Evolutionary conservation across 1,140 invertebrate species (phyloP), one percentile per base, ranked within the genome.

Genomic region (Babylonia areolata): DNA sequence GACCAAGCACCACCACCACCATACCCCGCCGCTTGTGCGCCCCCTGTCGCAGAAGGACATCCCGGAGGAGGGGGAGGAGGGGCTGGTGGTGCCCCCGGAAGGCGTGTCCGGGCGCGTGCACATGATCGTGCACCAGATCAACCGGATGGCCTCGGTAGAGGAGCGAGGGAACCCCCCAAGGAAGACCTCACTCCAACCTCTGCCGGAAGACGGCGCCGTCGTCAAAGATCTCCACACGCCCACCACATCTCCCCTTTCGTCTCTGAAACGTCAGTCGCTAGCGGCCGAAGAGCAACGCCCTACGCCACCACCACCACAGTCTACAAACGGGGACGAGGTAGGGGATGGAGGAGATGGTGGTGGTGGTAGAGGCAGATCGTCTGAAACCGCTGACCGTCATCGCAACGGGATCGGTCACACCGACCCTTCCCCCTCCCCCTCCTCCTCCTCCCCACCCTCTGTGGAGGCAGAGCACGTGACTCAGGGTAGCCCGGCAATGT

Each of bases 51-150:
- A 79, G 84, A 42, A 35, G 17, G 37, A 54, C 82, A 75, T 37
- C 37, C 28, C 23, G 3, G 31, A 79, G 11, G 73, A 77, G 12
- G 78, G 23, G n/a, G 23, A 42, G 39, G 78, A 79, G 40, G 46
- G 9, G 1, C 35, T 33, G 42, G 28, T 46, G 28, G 37, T 87
- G 54, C 39, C 58, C 35, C 37, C 69, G 20, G 54, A 42, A 54
- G 42, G 64, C 12, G 46, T n/a, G 0, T 28, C 51, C 20, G 42
- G 82, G 23, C 51, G 40, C n/a, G 75, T 87, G 71, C 64, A n/a
- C 11, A 35, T 33, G 39, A 58, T 85, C 40, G 79, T 82, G n/a
- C 46, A 79, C 46, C 73, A 58, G n/a, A 85, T 85, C 51, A 79
- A 85, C 77, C 28, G 75, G 46, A 58, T 35, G 51, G 28, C 64